Evolutionary conservation across 2,888 invertebrate species (phyloP), one percentile per base, ranked within the genome.

Genomic region (Eremobia ochroleuca): DNA sequence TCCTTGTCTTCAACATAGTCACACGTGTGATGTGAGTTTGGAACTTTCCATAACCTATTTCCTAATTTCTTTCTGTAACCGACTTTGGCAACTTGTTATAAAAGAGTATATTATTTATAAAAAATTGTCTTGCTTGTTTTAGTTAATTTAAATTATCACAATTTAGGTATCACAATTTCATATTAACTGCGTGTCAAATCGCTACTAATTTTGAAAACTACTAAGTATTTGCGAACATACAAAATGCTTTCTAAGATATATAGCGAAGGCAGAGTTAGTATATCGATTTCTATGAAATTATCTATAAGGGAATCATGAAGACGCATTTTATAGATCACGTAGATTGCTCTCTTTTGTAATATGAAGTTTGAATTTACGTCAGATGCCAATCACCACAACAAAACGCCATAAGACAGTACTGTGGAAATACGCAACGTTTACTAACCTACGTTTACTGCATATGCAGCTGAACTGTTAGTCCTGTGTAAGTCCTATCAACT

Each of bases 401-500:
- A 13, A 62, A 62, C 25, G 15, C 34, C 21, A 11, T 13, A 61
- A 25, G 34, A 34, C 37, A 61, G 31, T 62, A n/a, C 62, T 62
- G 62, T 37, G 37, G 15, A 64, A 37, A 64, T 64, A n/a, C 4
- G 55, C 11, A n/a, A n/a, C n/a, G 2, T 18, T 6, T n/a, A 68
- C 34, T 13, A n/a, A 68, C 58, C 6, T 68, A 58, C n/a, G n/a
- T 11, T 18, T 21, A n/a, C 21, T 11, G 25, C 25, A 25, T 31
- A 66, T 28, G 58, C 58, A 58, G 28, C 28, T 58, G 58, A 58
- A 58, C 15, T 58, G 2, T 58, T 58, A 61, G 0, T 34, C 5
- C 0, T 34, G 4, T 25, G 61, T 13, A 25, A 61, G 59, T 55
- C 86, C 86, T 0, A 79, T 3, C 43, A 87, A 64, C 9, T 77